Conservation (phyloP, 2,888 invertebrate species). For the Melanostoma scalare region DNA sequence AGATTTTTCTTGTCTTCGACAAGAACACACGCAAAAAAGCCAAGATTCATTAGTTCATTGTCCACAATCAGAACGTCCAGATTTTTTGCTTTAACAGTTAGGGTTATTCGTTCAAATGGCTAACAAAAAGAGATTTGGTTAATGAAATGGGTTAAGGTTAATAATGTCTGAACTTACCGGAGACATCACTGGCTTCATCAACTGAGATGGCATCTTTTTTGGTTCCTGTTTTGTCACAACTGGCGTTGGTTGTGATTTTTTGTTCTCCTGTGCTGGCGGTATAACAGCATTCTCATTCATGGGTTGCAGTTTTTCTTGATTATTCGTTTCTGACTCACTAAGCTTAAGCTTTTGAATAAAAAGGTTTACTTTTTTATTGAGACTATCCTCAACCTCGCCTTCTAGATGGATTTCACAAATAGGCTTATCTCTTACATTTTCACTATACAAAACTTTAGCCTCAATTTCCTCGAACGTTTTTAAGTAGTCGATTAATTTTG, state of each 20-base stretch:
- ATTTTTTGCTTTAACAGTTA: slow-evolving; percentile 54
- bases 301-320: background rate
- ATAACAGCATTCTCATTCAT: too few relatives aligned
- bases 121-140: slow-evolving; percentile 10
- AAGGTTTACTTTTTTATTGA: slow-evolving; percentile 65
- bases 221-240: background rate
- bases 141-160: background rate
- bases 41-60: slow-evolving; percentile 67
- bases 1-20: slow-evolving; percentile 67
- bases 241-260: background rate
- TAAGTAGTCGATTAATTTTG: slow-evolving; percentile 48
- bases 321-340: background rate
- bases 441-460: slow-evolving; percentile 44
- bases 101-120: slow-evolving; percentile 53
- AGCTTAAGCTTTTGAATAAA: slow-evolving; percentile 21
- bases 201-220: slow-evolving; percentile 47
- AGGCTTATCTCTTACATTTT: slow-evolving; percentile 5
- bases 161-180: slow-evolving; percentile 42
- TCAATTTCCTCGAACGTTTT: slow-evolving; percentile 67
- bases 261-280: background rate
- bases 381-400: slow-evolving; percentile 22
- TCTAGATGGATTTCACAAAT: slow-evolving; percentile 5
- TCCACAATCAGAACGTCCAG: slow-evolving; percentile 73
- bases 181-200: slow-evolving; percentile 44
- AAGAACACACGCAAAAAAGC: slow-evolving; percentile 74